These are phyloP conservation scores for Saccostrea echinata DNA, from an alignment of 1,140 invertebrate species.

Conservation along the genomic window DNA sequence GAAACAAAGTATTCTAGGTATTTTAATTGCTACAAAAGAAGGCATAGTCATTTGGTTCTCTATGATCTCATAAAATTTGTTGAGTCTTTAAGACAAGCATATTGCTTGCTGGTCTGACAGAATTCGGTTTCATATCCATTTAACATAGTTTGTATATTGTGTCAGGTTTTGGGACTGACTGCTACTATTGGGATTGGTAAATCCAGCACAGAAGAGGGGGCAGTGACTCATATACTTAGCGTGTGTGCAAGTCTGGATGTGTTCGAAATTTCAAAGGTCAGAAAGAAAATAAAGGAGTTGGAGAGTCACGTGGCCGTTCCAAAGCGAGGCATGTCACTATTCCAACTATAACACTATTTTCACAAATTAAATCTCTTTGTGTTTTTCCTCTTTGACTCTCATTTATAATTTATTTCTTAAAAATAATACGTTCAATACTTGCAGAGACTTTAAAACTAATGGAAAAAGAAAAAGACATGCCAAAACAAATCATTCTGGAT, in stretches of 20 bases:
- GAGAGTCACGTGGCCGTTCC: conserved; percentile 49
- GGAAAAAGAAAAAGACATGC: conserved; percentile 1
- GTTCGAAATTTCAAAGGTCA: conserved; percentile 65
- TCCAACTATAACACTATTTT: no score
- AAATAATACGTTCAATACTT: no score
- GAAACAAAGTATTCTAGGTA: no score
- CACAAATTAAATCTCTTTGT: no score
- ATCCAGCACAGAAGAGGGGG: conserved; percentile 63
- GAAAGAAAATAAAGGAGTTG: conserved; percentile 65
- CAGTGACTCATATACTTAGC: conserved; percentile 68
- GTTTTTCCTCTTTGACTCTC: no score
- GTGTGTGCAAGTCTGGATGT: conserved; percentile 74
- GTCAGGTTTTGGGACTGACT: conserved; percentile 77
- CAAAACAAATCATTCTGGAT: conserved; percentile 3
- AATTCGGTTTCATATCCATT: no score
- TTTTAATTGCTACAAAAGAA: no score
- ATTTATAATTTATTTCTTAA: no score
- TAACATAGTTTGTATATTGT: neutral
- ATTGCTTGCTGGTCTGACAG: no score
- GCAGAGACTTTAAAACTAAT: neutral
- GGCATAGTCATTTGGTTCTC: no score
- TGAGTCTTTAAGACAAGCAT: no score
- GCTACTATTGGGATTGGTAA: conserved; percentile 76
- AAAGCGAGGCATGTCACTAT: neutral
- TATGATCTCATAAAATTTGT: no score